Base-by-base conservation (phyloP, 2,888 invertebrate genomes). In the Noctuana brunneofusca region DNA sequence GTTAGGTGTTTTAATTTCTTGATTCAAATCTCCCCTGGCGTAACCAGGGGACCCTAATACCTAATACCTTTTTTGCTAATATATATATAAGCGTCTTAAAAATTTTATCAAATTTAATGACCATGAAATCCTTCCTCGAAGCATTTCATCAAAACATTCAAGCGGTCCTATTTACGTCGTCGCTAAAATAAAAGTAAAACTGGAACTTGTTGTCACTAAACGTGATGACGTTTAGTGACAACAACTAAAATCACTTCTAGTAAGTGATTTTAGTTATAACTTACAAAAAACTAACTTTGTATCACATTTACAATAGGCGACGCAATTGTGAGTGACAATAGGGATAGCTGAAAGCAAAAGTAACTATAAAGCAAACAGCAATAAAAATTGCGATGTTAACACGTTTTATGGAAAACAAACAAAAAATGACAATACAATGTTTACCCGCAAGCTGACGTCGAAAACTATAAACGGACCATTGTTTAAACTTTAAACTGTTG, bases 391-490 rank as follows among this genome's bases (percentile, higher is more conserved):
- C 18, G 43, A 43, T 3, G 3, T 46, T 22, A 46, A 20, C 46
- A 46, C 22, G 12, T 46, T n/a, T 22, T 22, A n/a, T 20, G 22
- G 22, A 66, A 64, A 59, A 60, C 56, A 48, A 46, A 56, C 35
- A 54, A 53, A 54, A 57, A 64, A 46, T n/a, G 9, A 20, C 66
- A 64, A 66, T 53, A 63, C 63, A 58, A 8, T 64, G 57, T 66
- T 64, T 64, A 56, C 64, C 63, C 66, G 54, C 66, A 66, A 46
- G 54, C 59, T 63, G 59, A 57, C 64, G 63, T 18, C 41, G 20
- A 52, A 11, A 9, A 18, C 41, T 6, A 46, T 52, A 52, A 59
- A 52, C 41, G 27, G n/a, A 2, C 38, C 30, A 20, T 59, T 52
- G 52, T 59, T 58, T 43, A 43, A n/a, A 16, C 20, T 59, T 58